Conservation (phyloP, 2,113 vertebrate genomes). For the Scomber scombrus region DNA sequence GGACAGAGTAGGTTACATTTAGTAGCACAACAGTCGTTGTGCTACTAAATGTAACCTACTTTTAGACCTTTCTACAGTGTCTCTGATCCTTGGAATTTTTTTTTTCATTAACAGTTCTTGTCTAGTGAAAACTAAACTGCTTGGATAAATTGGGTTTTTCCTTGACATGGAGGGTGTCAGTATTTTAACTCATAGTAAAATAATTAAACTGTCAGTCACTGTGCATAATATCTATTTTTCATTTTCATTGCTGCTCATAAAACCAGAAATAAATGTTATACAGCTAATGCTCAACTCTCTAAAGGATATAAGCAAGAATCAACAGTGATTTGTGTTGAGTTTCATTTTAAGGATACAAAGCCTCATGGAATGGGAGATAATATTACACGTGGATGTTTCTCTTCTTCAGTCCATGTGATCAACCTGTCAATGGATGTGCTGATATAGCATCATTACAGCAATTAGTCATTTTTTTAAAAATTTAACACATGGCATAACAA, state of each 20-base stretch:
- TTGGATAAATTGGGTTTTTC: constrained; percentile 30
- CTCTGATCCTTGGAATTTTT: constrained; percentile 42
- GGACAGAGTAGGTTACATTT: no score
- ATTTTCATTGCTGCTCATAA: neutral
- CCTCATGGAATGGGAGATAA: neutral
- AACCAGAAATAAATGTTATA: neutral
- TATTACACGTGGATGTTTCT: neutral
- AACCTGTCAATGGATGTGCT: neutral
- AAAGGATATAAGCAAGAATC: neutral
- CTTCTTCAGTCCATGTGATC: constrained; percentile 1
- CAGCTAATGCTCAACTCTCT: neutral
- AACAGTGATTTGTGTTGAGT: neutral
- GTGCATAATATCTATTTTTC: neutral
- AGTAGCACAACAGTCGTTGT: no score
- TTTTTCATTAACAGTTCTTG: constrained; percentile 41
- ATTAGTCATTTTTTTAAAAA: neutral
- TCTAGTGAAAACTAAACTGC: constrained; percentile 28
- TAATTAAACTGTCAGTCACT: constrained; percentile 2
- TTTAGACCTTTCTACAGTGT: constrained; percentile 55
- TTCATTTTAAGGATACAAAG: neutral
- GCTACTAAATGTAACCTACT: constrained; percentile 66
- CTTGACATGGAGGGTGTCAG: constrained; percentile 28
- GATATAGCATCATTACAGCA: constrained; percentile 17
- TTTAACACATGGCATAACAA: neutral
- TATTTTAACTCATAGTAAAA: constrained; percentile 1